Evolutionary conservation across 2,797 vertebrate genomes (phyloP), one percentile per base, ranked within the genome.

Genomic region (Setipinna tenuifilis): DNA sequence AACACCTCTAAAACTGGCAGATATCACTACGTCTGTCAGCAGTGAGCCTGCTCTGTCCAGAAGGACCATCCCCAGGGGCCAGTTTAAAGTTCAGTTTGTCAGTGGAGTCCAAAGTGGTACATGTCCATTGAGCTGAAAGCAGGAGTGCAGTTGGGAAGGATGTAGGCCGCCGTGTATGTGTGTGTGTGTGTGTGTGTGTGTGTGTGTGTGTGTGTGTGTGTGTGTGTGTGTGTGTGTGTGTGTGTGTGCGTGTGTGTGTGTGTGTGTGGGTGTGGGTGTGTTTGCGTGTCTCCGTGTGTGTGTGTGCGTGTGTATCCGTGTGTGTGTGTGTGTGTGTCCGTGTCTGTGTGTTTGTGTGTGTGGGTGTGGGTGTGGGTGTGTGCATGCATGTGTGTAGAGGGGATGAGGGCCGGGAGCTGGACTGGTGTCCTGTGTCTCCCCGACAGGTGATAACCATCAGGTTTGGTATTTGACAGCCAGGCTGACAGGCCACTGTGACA

Each of bases 21-120:
- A 85, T 83, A 85, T 87, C 81, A 83, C 65, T 81, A 57, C 61
- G 84, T 83, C 89, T 89, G 87, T 90, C 89, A 87, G 81, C 82
- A 28, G 28, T 44, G 82, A 85, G 17, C 61, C 3, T 54, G 31
- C 83, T 68, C 81, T 58, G 84, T 59, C 87, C 83, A 82, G 87
- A 12, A 46, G 88, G 82, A 82, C 21, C 82, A 28, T 85, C 85
- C 85, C 87, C 54, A n/a, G 44, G 84, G 87, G 83, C 80, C 44
- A 14, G 44, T 50, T 68, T 61, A 89, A 86, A 87, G 85, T 88
- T 88, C 82, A 88, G 35, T 28, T 86, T 87, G 85, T 89, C 85
- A 89, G 17, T 54, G 81, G 59, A 50, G 83, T 12, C 17, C 50
- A 71, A 58, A 87, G 68, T 46, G 25, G n/a, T 61, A 83, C 44